phyloP scores from a whole-genome alignment of 2,113 vertebrate species.

The Protobothrops flavoviridis region DNA sequence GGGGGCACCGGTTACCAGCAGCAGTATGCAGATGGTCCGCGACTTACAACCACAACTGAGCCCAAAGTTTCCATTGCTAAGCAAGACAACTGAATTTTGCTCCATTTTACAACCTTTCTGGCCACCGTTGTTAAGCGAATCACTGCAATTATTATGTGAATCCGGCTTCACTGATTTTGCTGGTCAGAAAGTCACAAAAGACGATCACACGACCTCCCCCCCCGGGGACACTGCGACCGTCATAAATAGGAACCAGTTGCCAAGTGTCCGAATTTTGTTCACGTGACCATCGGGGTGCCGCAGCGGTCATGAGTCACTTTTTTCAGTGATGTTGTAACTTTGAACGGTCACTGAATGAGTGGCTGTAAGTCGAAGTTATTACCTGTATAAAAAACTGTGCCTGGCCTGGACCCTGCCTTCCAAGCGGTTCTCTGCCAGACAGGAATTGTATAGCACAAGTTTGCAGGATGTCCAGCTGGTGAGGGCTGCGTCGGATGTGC shows the following conservation, averaged over 20 bases:
- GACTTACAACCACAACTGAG: too few relatives aligned
- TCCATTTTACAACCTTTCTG: too few relatives aligned
- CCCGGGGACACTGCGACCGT: too few relatives aligned
- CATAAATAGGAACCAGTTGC: background rate
- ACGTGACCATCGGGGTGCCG: background rate
- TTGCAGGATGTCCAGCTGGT: background rate
- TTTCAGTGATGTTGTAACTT: background rate
- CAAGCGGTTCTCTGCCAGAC: background rate
- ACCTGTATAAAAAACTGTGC: background rate
- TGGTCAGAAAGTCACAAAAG: too few relatives aligned
- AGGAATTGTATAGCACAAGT: background rate
- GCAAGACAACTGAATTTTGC: too few relatives aligned
- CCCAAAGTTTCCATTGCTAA: too few relatives aligned
- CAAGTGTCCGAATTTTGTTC: background rate
- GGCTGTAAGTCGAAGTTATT: background rate
- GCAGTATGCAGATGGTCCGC: too few relatives aligned
- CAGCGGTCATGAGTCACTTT: background rate
- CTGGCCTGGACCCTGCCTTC: background rate
- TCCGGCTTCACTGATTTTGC: too few relatives aligned
- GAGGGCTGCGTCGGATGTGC: background rate
- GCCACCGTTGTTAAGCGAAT: too few relatives aligned
- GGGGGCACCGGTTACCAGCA: too few relatives aligned
- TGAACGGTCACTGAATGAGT: background rate
- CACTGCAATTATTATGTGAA: too few relatives aligned
- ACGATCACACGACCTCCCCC: too few relatives aligned